phyloP scores from a whole-genome alignment of 1,140 invertebrate genomes.

The Chrysopa pallens region DNA sequence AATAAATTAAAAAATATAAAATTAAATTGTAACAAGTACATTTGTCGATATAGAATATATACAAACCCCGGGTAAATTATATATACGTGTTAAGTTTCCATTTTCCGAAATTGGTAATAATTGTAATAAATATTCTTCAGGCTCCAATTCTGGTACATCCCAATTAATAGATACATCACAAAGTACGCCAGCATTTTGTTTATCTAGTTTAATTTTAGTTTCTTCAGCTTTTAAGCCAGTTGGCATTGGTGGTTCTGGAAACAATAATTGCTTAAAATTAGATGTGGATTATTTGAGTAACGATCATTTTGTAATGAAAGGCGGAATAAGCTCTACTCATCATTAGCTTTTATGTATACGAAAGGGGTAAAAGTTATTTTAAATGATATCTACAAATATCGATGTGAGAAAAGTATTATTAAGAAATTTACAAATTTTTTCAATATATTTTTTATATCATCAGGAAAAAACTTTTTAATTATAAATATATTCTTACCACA shows the following conservation, averaged over 20 bases:
- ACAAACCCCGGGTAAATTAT: conserved; percentile 17
- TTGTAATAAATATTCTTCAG: conserved; percentile 22
- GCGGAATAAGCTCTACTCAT: background rate
- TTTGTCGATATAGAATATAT: background rate
- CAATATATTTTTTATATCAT: too few relatives aligned
- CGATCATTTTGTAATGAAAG: conserved; percentile 1
- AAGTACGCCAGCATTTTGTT: background rate
- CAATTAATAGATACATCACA: conserved; percentile 20
- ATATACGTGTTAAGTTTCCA: conserved; percentile 1
- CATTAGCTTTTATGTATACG: too few relatives aligned
- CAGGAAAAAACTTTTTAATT: background rate
- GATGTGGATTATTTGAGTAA: background rate
- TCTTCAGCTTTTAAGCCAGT: conserved; percentile 11
- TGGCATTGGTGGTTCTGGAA: conserved; percentile 19
- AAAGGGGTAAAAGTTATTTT: too few relatives aligned
- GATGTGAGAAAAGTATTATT: too few relatives aligned
- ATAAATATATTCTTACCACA: conserved; percentile 17
- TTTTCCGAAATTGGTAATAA: conserved; percentile 7
- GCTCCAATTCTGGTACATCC: conserved; percentile 17
- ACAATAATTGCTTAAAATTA: too few relatives aligned
- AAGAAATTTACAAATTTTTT: too few relatives aligned
- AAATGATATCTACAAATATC: too few relatives aligned
- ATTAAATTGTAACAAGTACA: background rate
- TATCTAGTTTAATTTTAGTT: conserved; percentile 6
- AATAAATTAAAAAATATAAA: conserved; percentile 4